phyloP scores from a whole-genome alignment of 2,888 invertebrate species.

The Epirrhoe alternata region DNA sequence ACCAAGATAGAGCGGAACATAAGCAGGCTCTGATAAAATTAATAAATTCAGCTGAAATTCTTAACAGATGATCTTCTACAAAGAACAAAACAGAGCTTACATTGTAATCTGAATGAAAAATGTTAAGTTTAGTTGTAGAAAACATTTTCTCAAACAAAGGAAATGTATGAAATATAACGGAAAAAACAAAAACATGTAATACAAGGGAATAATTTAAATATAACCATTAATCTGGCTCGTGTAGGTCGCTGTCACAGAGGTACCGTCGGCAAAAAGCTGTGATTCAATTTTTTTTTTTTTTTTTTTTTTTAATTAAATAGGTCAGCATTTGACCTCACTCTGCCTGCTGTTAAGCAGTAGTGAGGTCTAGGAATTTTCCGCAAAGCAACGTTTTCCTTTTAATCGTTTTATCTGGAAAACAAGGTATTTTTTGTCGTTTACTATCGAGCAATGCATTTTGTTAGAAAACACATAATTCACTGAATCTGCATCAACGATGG shows the following conservation, averaged over 20 bases:
- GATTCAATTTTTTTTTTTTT: conserved; percentile 22
- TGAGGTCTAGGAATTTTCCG: too few species aligned
- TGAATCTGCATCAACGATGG: too few species aligned
- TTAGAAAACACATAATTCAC: too few species aligned
- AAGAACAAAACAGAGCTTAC: conserved; percentile 30
- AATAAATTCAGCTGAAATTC: not conserved
- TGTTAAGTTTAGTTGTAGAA: conserved; percentile 60
- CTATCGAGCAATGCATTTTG: too few species aligned
- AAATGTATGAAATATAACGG: conserved; percentile 56
- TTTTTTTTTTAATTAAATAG: not conserved
- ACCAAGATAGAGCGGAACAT: too few species aligned
- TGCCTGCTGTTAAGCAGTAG: too few species aligned
- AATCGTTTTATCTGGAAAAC: too few species aligned
- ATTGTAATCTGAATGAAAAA: conserved; percentile 65
- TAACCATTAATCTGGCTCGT: conserved; percentile 80
- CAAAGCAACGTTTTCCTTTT: too few species aligned
- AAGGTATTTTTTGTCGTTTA: too few species aligned
- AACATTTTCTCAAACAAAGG: conserved; percentile 48
- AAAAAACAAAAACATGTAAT: conserved; percentile 64
- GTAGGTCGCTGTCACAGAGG: conserved; percentile 68
- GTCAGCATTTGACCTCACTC: too few species aligned
- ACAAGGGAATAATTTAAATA: conserved; percentile 80
- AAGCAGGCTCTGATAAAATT: too few species aligned
- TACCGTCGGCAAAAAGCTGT: conserved; percentile 58
- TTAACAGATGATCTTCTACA: conserved; percentile 1